Percentiles rank a stretch among this genome's conserved stretches.
These are phyloP conservation scores for Adelosebastes latens DNA, from an alignment of 2,797 vertebrate genomes.

Conservation along the genomic window DNA sequence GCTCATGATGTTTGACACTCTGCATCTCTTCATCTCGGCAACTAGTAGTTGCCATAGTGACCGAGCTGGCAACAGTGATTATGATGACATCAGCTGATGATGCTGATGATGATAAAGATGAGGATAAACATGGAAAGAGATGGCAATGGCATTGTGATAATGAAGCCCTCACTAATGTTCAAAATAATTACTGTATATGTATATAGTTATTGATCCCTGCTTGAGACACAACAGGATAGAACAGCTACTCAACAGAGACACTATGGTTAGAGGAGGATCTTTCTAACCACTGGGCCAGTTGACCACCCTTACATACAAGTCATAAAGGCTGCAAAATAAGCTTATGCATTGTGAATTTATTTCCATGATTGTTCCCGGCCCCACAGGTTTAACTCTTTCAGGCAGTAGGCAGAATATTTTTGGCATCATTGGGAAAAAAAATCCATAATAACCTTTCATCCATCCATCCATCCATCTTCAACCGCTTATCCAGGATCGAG, in stretches of 20 bases:
- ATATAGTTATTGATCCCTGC: neutral
- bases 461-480: no score
- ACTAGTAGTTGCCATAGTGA: conserved; percentile 57
- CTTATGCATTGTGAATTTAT: neutral
- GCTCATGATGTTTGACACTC: conserved; percentile 33
- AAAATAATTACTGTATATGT: conserved; percentile 2
- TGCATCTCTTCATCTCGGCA: conserved; percentile 40
- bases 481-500: no score
- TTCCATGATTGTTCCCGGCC: neutral
- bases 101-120: conserved; percentile 27
- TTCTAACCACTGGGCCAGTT: neutral
- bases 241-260: neutral
- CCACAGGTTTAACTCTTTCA: no score
- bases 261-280: neutral
- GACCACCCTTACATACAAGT: neutral
- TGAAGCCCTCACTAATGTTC: neutral
- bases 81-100: conserved; percentile 42
- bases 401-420: no score
- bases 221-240: conserved; percentile 7
- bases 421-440: no score
- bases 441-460: no score
- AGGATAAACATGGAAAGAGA: conserved; percentile 21
- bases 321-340: neutral
- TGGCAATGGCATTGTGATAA: neutral
- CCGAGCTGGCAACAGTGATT: conserved; percentile 11